Base-by-base conservation (phyloP, 1,140 invertebrate genomes). In the Lysiphlebus fabarum region DNA sequence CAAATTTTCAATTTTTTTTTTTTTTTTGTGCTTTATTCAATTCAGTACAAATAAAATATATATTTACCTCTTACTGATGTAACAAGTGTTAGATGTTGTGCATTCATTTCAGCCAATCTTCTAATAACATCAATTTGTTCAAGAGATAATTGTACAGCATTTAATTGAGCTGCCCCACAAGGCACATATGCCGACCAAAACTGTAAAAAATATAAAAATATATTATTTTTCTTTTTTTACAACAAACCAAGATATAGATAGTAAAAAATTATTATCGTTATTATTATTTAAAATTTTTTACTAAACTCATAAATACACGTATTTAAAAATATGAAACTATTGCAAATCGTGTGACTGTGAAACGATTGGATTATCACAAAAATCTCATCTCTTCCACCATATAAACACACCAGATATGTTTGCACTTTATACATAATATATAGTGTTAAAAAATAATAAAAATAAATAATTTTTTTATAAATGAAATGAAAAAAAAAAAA, bases 141-240 rank as follows among this genome's bases (percentile, higher is more conserved):
- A 65, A 93, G 74, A n/a, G 89, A 89, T 58, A 89, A 75, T 72
- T 91, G 87, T 57, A 92, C 89, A 11, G 90, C 88, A 67, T 92
- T 90, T 65, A 88, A 84, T 74, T 89, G 86, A 72, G 93, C 91
- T 26, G 90, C 85, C 61, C 86, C 85, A 74, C 93, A 96, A 6
- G 89, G 88, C 12, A 91, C 90, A 76, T 94, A 96, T 2, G 90
- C 90, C 5, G 91, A 92, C 92, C 92, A 95, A 77, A 95, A 94
- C 85, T 88, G 66, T 36, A 65, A 14, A 54, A 48, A 65, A 34
- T 56, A 61, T 41, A 45, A 54, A n/a, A 53, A 58, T 49, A 56
- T 53, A 50, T 41, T 12, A n/a, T 37, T 4, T 4, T 26, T 4
- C 17, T 26, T 26, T n/a, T n/a, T n/a, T 47, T 38, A 26, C 11